These are phyloP conservation scores for Drosophila tristis DNA, from an alignment of 1,140 invertebrate species.

Conservation along the genomic window DNA sequence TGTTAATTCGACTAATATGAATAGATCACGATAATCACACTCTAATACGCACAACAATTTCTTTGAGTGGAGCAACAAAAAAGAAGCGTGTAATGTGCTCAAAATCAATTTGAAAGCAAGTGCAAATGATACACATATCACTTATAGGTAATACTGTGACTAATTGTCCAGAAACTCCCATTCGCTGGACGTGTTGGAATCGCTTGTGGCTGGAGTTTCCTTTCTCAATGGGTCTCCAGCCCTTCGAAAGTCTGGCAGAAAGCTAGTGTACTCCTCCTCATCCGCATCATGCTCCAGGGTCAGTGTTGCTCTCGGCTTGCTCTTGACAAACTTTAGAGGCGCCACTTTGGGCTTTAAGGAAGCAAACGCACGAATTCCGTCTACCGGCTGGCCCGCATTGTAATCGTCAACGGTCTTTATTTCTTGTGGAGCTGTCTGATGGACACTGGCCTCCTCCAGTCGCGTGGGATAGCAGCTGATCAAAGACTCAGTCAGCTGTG, in stretches of 20 bases:
- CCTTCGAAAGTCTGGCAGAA: constrained; percentile 70
- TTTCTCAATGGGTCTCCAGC: constrained; percentile 58
- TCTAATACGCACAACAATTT: constrained; percentile 60
- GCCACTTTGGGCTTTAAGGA: constrained; percentile 20
- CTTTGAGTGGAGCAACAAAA: constrained; percentile 1
- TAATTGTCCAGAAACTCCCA: constrained; percentile 82
- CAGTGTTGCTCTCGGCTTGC: constrained; percentile 28
- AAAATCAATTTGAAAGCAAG: constrained; percentile 13
- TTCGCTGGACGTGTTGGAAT: constrained; percentile 77
- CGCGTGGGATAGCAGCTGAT: constrained; percentile 57
- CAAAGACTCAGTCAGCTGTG: constrained; percentile 37
- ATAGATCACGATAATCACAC: constrained; percentile 62
- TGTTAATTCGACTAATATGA: constrained; percentile 42
- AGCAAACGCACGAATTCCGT: constrained; percentile 48
- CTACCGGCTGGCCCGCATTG: constrained; percentile 61
- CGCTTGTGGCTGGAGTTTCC: constrained; percentile 45
- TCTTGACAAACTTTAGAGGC: constrained; percentile 58
- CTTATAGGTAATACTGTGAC: constrained; percentile 38
- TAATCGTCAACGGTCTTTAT: constrained; percentile 35
- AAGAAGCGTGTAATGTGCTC: constrained; percentile 14
- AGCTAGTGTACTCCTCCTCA: constrained; percentile 62
- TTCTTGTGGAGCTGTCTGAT: constrained; percentile 55
- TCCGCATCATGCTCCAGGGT: constrained; percentile 3
- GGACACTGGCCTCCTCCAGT: constrained; percentile 54
- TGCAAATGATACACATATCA: constrained; percentile 2